Percentiles rank a stretch among this genome's conserved stretches.
Conservation (phyloP, 2,113 vertebrate species). For the Alligator mississippiensis region DNA sequence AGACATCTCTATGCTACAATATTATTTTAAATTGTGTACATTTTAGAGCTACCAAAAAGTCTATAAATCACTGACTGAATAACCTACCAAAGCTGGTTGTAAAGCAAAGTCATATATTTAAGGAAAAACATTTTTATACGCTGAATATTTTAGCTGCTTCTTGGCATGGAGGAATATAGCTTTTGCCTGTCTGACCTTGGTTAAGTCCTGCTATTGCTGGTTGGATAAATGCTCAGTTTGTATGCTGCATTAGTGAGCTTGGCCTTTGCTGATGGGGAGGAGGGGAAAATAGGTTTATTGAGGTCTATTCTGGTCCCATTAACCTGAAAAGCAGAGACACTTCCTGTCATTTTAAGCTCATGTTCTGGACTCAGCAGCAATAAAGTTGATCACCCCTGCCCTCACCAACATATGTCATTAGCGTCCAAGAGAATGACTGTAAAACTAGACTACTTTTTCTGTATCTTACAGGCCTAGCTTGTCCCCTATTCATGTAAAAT, state of each 20-base stretch:
- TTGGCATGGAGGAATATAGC: background rate
- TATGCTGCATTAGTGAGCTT: slow-evolving; percentile 26
- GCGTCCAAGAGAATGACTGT: slow-evolving; percentile 49
- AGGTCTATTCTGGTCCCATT: slow-evolving; percentile 55
- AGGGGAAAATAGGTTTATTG: slow-evolving; percentile 47
- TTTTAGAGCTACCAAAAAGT: background rate
- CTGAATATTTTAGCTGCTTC: background rate
- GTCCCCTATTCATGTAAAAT: slow-evolving; percentile 8
- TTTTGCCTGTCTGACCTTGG: slow-evolving; percentile 5
- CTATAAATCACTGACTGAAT: background rate
- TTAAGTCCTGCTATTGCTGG: slow-evolving; percentile 35
- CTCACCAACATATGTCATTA: slow-evolving; percentile 45
- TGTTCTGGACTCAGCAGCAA: slow-evolving; percentile 32
- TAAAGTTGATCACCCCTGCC: slow-evolving; percentile 39
- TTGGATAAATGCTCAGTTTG: background rate
- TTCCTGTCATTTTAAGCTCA: slow-evolving; percentile 61
- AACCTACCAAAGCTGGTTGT: background rate
- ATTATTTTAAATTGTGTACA: background rate
- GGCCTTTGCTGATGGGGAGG: slow-evolving; percentile 34
- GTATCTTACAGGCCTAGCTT: background rate
- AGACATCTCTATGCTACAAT: background rate
- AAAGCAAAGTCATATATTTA: background rate
- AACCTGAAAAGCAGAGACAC: slow-evolving; percentile 43
- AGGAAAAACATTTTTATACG: background rate
- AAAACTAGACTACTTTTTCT: slow-evolving; percentile 32